A percentile compares a stretch with the other conserved stretches of the same genome.
Evolutionary conservation across 2,113 vertebrate genomes (phyloP).

Genomic region (Thermophis baileyi): DNA sequence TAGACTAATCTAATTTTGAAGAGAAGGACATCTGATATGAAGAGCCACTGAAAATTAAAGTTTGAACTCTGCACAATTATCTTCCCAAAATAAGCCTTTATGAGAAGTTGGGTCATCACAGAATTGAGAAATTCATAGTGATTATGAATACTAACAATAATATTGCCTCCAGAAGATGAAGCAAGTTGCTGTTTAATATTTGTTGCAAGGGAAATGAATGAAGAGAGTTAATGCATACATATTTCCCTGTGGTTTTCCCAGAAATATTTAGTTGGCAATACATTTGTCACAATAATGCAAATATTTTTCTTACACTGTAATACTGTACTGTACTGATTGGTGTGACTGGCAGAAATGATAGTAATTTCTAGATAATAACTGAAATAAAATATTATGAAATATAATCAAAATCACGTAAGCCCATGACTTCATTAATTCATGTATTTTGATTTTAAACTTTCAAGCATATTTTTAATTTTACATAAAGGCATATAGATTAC

Average conservation of each 20-base stretch:
- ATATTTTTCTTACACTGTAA: constrained; percentile 14
- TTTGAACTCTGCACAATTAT: not conserved
- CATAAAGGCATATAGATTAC: not conserved
- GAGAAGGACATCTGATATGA: not conserved
- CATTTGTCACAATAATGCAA: not conserved
- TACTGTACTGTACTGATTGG: constrained; percentile 39
- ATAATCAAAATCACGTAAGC: constrained; percentile 6
- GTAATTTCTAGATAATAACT: constrained; percentile 30
- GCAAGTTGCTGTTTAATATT: not conserved
- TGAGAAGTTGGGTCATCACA: not conserved
- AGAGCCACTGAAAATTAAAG: not conserved
- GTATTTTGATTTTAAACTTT: not conserved
- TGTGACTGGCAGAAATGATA: constrained; percentile 16
- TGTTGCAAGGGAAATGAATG: not conserved
- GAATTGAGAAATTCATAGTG: not conserved
- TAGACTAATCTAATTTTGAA: not conserved
- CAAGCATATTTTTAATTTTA: not conserved
- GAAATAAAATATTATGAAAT: not conserved
- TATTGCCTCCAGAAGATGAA: not conserved
- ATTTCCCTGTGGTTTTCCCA: not conserved
- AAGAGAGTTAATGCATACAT: not conserved
- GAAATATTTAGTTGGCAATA: not conserved
- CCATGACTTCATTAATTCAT: constrained; percentile 21
- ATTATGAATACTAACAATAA: not conserved
- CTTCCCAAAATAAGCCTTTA: not conserved